Base-by-base conservation (phyloP, 2,888 invertebrate genomes). In the Lordiphosa andalusiaca region DNA sequence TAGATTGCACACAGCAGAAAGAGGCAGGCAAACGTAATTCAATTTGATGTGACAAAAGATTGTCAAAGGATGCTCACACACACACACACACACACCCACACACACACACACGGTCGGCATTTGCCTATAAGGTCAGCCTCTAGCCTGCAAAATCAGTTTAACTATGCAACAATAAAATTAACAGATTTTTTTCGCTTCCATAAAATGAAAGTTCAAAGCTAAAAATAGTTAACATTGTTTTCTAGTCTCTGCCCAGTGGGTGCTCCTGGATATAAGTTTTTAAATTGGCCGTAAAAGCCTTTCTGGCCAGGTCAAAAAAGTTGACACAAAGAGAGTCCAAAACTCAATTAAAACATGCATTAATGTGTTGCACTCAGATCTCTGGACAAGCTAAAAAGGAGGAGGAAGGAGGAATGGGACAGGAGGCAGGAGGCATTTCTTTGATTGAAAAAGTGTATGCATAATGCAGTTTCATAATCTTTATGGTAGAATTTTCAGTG, bases 61-160 rank as follows among this genome's bases (percentile, higher is more conserved):
- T 49, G 49, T 38, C 49, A 39, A 30, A 44, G 44, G 44, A 44
- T 44, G 44, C 44, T 33, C n/a, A 5, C 10, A 39, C 39, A 39
- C 9, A 39, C 3, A 39, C 4, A 42, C 25, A 42, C 41, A 23
- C 25, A 16, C 16, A 16, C 16, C 1, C 16, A 2, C 16, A 2
- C 41, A 12, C 9, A 25, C 41, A 25, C 6, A 13, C 13, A 10
- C 6, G 19, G n/a, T 2, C 35, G 12, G 6, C 35, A 12, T 9
- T 10, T 6, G n/a, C n/a, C 13, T 13, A n/a, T n/a, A 49, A 38
- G 38, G 13, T 37, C 38, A 49, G 12, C 13, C 63, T 40, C 25
- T 13, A 41, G 63, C 37, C 37, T 56, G 42, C 50, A 38, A 63
- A 63, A 63, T 63, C 56, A 63, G 63, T 50, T 63, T 56, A 63